Evolutionary conservation across 2,888 invertebrate genomes (phyloP).

Genomic region (Thera britannica): DNA sequence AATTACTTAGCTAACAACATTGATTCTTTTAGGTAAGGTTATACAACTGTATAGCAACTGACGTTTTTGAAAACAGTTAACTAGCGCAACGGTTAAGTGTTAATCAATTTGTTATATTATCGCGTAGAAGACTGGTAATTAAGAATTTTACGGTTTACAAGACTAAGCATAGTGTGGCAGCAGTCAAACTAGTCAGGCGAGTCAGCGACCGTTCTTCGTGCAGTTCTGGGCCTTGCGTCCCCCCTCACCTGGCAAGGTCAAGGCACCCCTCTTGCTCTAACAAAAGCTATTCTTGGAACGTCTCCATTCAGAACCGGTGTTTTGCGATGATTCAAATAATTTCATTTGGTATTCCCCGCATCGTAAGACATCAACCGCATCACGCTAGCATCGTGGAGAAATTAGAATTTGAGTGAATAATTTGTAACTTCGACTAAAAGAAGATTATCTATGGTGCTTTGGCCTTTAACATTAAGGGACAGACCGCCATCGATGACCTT

Average conservation of each 20-base stretch:
- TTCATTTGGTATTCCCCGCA: conserved; percentile 37
- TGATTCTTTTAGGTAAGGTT: no score
- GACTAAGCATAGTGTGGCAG: conserved; percentile 49
- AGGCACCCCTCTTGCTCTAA: conserved; percentile 58
- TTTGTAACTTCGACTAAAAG: no score
- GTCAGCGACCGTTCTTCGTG: conserved; percentile 71
- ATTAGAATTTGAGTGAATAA: no score
- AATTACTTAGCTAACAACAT: no score
- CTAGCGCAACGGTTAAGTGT: conserved; percentile 1
- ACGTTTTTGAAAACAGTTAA: conserved; percentile 29
- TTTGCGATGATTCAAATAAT: conserved; percentile 34
- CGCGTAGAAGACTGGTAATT: conserved; percentile 14
- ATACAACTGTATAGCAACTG: conserved; percentile 9
- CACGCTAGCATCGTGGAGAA: no score
- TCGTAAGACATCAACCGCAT: neutral
- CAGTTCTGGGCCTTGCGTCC: conserved; percentile 52
- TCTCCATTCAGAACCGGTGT: conserved; percentile 50
- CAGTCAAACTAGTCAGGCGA: conserved; percentile 65
- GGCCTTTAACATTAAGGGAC: no score
- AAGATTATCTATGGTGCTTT: no score
- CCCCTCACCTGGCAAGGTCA: conserved; percentile 75
- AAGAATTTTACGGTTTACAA: conserved; percentile 22
- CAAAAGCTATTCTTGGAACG: conserved; percentile 63
- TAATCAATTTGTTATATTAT: conserved; percentile 25
- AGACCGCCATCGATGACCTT: no score